Base-by-base conservation (phyloP, 2,888 invertebrate species). In the Pollenia griseotomentosa region DNA sequence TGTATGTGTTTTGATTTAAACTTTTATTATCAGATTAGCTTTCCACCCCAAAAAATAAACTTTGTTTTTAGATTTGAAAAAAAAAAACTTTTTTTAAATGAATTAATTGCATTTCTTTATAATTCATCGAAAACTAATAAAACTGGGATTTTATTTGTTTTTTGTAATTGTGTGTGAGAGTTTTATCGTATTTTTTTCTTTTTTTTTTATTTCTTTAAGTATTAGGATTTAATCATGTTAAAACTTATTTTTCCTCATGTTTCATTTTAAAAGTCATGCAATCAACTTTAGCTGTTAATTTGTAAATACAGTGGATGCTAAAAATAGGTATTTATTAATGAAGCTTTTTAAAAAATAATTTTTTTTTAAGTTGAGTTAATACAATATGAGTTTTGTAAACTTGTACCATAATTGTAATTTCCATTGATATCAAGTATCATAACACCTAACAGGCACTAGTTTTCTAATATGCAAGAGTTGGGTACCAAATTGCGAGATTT, bases 201-300 rank as follows among this genome's bases (percentile, higher is more conserved):
- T 33, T 48, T 33, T 48, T 48, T 33, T 33, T 4, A 33, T 68
- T 53, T 33, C 40, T 51, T 51, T 51, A 7, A 33, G n/a, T 51
- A 51, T 51, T 51, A 68, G 40, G 68, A 48, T 68, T 68, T 12
- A 48, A 68, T 48, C 48, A 23, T 66, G 46, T 23, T 48, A 48
- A 8, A 66, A 48, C 23, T 51, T 23, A 23, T 68, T 51, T 48
- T 33, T 33, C 51, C 2, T n/a, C 10, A n/a, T 68, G n/a, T n/a
- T 23, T 23, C 23, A n/a, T 51, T n/a, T 51, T 23, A 23, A 23
- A 23, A 23, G 23, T 23, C 23, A 23, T 23, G 23, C 23, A 23
- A 23, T 23, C 23, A 23, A 23, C 23, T 0, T 53, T 46, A n/a
- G 40, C 14, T n/a, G 61, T n/a, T 61, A 40, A 14, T 61, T 61